A percentile compares a stretch with the other conserved stretches of the same genome.
Evolutionary conservation across 2,888 invertebrate species (phyloP).

Genomic region (Seira ritae): DNA sequence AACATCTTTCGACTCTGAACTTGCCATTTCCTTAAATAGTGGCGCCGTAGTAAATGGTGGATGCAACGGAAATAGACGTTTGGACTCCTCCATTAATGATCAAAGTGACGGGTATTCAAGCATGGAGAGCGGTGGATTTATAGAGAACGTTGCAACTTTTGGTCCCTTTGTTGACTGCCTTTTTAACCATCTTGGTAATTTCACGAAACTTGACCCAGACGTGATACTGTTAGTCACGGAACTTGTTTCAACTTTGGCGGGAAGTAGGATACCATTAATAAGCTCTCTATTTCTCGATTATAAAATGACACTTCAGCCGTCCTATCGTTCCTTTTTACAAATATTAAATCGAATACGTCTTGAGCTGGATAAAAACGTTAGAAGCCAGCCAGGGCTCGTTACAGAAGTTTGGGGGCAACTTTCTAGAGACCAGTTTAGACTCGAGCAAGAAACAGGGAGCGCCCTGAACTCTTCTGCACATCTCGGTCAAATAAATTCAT

Average conservation of each 20-base stretch:
- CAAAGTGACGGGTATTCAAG: slow-evolving; percentile 68
- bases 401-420: slow-evolving; percentile 64
- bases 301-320: slow-evolving; percentile 70
- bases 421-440: slow-evolving; percentile 31
- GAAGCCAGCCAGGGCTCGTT: slow-evolving; percentile 47
- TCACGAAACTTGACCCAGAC: slow-evolving; percentile 64
- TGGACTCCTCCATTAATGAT: slow-evolving; percentile 34
- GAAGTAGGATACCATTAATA: slow-evolving; percentile 70
- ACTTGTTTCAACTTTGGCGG: slow-evolving; percentile 65
- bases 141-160: slow-evolving; percentile 59
- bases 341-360: slow-evolving; percentile 69
- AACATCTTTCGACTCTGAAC: slow-evolving; percentile 47
- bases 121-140: slow-evolving; percentile 42
- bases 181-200: slow-evolving; percentile 64
- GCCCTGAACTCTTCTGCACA: neutral
- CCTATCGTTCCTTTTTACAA: slow-evolving; percentile 68
- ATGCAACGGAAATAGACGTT: neutral
- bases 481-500: neutral
- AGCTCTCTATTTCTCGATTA: slow-evolving; percentile 69
- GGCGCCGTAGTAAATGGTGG: neutral
- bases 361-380: slow-evolving; percentile 67
- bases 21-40: neutral
- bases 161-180: slow-evolving; percentile 72
- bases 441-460: slow-evolving; percentile 28
- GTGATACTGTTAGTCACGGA: slow-evolving; percentile 70